phyloP scores from a whole-genome alignment of 2,113 vertebrate genomes.

The Deroptyus accipitrinus region DNA sequence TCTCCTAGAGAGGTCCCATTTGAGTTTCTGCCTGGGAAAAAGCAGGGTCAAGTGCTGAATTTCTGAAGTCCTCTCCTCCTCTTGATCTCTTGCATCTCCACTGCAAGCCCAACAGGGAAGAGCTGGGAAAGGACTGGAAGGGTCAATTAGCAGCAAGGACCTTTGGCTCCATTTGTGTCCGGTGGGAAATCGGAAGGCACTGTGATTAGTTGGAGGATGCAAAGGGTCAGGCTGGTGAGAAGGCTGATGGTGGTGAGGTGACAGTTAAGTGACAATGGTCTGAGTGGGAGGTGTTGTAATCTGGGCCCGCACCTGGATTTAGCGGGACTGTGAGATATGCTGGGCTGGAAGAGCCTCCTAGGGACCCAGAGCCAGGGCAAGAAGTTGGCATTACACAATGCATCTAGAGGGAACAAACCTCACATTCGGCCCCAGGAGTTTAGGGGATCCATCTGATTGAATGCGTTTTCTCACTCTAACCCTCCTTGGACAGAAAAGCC shows the following conservation, averaged over 20 bases:
- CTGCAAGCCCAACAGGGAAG: background rate
- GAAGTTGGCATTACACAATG: rapidly evolving
- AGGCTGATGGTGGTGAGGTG: background rate
- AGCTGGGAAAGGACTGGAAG: background rate
- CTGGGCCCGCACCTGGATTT: background rate
- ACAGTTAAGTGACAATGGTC: background rate
- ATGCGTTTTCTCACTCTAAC: background rate
- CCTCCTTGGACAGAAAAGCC: background rate
- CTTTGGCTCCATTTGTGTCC: background rate
- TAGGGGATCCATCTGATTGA: background rate
- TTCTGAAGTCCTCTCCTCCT: background rate
- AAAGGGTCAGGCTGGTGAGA: background rate
- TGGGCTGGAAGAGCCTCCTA: background rate
- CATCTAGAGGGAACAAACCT: background rate
- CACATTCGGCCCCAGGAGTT: background rate
- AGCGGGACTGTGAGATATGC: background rate
- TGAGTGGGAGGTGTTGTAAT: background rate
- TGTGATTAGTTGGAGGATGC: background rate
- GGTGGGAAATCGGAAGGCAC: background rate
- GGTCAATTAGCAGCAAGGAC: background rate
- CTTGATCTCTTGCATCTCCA: background rate
- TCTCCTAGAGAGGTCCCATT: background rate
- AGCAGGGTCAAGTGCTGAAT: constrained; percentile 31
- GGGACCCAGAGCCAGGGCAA: background rate
- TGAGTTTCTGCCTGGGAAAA: constrained; percentile 35